These are phyloP conservation scores for Triplophysa tibetana DNA, from an alignment of 2,113 vertebrate genomes.

Conservation along the genomic window DNA sequence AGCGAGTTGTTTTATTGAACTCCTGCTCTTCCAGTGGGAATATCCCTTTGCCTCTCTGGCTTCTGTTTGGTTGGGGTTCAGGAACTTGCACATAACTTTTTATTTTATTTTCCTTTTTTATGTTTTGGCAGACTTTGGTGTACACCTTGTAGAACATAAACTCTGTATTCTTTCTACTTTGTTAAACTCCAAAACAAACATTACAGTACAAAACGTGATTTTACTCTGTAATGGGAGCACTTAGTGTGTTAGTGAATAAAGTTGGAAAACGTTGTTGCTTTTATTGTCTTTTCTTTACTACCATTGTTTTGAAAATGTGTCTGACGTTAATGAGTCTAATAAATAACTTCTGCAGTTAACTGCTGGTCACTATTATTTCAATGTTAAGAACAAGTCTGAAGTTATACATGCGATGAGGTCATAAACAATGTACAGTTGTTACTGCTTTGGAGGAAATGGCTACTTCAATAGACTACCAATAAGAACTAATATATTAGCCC, in stretches of 20 bases:
- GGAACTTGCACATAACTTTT: conserved; percentile 70
- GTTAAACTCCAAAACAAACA: conserved; percentile 66
- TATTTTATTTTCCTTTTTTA: conserved; percentile 22
- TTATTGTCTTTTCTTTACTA: conserved; percentile 25
- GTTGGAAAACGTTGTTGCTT: conserved; percentile 63
- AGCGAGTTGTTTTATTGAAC: conserved; percentile 37
- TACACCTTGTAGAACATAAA: conserved; percentile 71
- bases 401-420: too few relatives aligned
- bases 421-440: too few relatives aligned
- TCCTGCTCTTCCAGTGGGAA: conserved; percentile 45
- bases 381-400: too few relatives aligned
- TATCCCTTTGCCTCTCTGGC: conserved; percentile 44
- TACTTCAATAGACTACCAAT: too few relatives aligned
- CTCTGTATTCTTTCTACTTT: conserved; percentile 73
- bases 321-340: not conserved
- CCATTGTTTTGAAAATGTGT: conserved; percentile 13
- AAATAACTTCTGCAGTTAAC: not conserved
- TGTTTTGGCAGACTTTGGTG: conserved; percentile 50
- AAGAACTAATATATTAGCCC: too few relatives aligned
- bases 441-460: too few relatives aligned
- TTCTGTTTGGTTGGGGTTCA: conserved; percentile 47
- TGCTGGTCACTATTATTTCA: conserved; percentile 9
- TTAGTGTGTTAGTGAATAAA: conserved; percentile 83
- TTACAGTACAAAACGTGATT: conserved; percentile 68
- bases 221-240: conserved; percentile 79